phyloP scores from a whole-genome alignment of 2,888 invertebrate genomes.

The Sphaerophoria rueppellii region DNA sequence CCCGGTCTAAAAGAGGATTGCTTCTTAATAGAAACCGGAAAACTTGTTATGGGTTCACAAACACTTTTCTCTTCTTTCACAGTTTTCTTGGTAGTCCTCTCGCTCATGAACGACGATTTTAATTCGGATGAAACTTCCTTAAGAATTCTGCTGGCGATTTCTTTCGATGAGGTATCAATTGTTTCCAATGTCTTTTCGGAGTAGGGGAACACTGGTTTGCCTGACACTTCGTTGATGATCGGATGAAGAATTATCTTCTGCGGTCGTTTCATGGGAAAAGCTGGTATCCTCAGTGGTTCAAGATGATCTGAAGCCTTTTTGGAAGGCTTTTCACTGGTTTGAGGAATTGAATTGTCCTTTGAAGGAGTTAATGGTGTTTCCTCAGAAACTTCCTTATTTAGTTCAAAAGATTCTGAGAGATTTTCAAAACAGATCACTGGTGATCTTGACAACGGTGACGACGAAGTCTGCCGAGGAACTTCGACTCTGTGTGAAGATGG shows the following conservation, averaged over 20 bases:
- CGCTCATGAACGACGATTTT: constrained; percentile 25
- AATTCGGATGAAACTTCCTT: constrained; percentile 55
- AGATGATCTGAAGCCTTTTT: neutral
- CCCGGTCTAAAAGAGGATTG: constrained; percentile 28
- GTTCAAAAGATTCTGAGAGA: constrained; percentile 15
- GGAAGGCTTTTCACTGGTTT: neutral
- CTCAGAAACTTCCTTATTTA: neutral
- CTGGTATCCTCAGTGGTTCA: constrained; percentile 7
- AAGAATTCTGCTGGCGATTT: constrained; percentile 44
- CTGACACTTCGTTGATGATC: constrained; percentile 7
- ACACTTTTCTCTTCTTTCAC: neutral
- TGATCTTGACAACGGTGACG: constrained; percentile 16
- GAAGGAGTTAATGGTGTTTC: too few species aligned
- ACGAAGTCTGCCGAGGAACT: constrained; percentile 11
- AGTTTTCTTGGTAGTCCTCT: neutral
- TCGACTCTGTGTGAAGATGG: neutral
- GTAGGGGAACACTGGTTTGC: constrained; percentile 43
- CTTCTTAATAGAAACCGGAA: constrained; percentile 25
- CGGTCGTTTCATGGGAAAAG: constrained; percentile 49
- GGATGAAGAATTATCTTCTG: constrained; percentile 53
- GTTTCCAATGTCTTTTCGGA: constrained; percentile 43
- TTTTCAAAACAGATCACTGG: constrained; percentile 35
- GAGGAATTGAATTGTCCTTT: neutral
- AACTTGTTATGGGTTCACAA: constrained; percentile 22
- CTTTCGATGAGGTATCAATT: constrained; percentile 48